These are phyloP conservation scores for Neotoma lepida DNA, from an alignment of 2,113 vertebrate species.

Conservation along the genomic window DNA sequence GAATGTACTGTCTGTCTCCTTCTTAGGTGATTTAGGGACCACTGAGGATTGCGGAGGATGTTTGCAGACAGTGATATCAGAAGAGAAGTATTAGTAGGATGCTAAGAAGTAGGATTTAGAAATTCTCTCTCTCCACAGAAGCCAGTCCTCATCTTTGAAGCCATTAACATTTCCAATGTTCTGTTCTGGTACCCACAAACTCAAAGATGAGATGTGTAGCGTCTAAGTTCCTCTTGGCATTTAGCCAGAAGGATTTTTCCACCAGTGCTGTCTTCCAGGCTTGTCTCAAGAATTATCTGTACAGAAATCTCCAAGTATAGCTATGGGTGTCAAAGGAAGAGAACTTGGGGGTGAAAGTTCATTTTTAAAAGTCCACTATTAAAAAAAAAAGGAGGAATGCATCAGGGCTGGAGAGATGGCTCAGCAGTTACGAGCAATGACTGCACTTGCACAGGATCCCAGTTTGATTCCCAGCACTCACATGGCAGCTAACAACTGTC, in stretches of 20 bases:
- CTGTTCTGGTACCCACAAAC: rapidly evolving
- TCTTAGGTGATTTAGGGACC: neutral
- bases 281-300: neutral
- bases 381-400: neutral
- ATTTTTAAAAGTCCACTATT: slow-evolving; percentile 23
- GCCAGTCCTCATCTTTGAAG: neutral
- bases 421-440: neutral
- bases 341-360: neutral
- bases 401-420: no score
- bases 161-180: neutral
- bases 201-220: neutral
- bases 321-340: neutral
- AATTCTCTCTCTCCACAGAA: neutral
- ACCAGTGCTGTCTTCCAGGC: neutral
- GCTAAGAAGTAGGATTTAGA: neutral
- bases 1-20: neutral
- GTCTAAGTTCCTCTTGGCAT: neutral
- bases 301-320: neutral
- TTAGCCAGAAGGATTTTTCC: neutral
- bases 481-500: neutral
- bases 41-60: neutral
- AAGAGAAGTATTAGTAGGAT: slow-evolving; percentile 1
- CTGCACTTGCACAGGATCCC: no score
- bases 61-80: neutral
- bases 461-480: neutral